These are phyloP conservation scores for Callyntrura sp. DNA, from an alignment of 2,888 invertebrate genomes.

Conservation along the genomic window DNA sequence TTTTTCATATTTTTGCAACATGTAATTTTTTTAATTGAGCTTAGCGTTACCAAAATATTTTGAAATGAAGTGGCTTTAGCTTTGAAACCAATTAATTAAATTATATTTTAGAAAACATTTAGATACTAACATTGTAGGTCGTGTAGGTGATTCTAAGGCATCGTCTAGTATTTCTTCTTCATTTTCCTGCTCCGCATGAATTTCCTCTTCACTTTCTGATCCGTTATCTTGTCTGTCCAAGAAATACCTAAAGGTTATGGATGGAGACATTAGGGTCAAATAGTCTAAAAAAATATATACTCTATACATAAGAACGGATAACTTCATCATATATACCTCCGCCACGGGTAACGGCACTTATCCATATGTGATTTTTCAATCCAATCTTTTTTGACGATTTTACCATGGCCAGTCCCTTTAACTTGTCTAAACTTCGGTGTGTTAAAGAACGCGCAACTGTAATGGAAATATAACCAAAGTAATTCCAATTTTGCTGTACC, in stretches of 20 bases:
- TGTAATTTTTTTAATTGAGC: too few species aligned
- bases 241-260: constrained; percentile 87
- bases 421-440: constrained; percentile 95
- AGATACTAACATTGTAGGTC: background rate
- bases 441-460: constrained; percentile 94
- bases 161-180: constrained; percentile 58
- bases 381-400: constrained; percentile 92
- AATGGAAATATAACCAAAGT: background rate
- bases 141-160: background rate
- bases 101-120: background rate
- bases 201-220: constrained; percentile 87
- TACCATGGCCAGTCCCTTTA: constrained; percentile 87
- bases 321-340: constrained; percentile 75
- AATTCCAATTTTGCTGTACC: background rate
- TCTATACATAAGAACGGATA: too few species aligned
- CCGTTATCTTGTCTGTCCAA: constrained; percentile 86
- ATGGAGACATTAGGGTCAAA: too few species aligned
- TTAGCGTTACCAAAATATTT: too few species aligned
- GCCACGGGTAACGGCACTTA: constrained; percentile 89
- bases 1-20: background rate
- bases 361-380: constrained; percentile 88
- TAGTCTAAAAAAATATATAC: too few species aligned
- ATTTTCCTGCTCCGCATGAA: constrained; percentile 85
- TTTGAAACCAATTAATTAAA: background rate
- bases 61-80: too few species aligned